These are phyloP conservation scores for Spatulosminthurus flaviceps DNA, from an alignment of 2,888 invertebrate genomes.

Conservation along the genomic window DNA sequence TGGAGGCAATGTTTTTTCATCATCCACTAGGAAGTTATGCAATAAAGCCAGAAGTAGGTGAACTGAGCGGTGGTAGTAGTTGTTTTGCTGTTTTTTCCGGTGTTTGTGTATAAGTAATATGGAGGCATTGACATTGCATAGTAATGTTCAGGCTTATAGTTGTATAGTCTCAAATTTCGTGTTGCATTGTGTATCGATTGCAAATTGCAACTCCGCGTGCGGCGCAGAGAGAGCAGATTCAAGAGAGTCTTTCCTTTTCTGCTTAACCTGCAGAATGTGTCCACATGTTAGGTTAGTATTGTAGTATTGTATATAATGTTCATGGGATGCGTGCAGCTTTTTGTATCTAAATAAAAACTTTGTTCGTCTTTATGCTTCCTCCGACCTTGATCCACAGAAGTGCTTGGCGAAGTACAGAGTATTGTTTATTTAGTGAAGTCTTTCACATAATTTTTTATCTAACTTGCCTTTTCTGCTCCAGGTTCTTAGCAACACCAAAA, in stretches of 20 bases:
- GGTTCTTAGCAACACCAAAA: too few species aligned
- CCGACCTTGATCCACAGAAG: background rate
- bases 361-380: background rate
- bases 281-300: background rate
- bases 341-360: slow-evolving; percentile 35
- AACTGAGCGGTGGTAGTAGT: background rate
- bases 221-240: background rate
- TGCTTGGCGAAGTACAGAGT: background rate
- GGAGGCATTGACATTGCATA: slow-evolving; percentile 2
- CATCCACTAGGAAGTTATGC: background rate
- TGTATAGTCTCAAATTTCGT: background rate
- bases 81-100: background rate
- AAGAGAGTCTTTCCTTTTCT: background rate
- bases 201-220: background rate
- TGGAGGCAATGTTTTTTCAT: background rate
- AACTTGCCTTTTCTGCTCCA: too few species aligned
- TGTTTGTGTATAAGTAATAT: background rate
- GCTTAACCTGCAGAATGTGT: slow-evolving; percentile 6
- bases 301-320: slow-evolving; percentile 2
- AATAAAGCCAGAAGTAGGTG: slow-evolving; percentile 11
- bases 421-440: background rate
- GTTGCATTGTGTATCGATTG: slow-evolving; percentile 19
- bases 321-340: slow-evolving; percentile 22
- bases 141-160: background rate
- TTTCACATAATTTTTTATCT: too few species aligned